Evolutionary conservation across 2,113 vertebrate species (phyloP).

Genomic region (Gorsachius goisagi): DNA sequence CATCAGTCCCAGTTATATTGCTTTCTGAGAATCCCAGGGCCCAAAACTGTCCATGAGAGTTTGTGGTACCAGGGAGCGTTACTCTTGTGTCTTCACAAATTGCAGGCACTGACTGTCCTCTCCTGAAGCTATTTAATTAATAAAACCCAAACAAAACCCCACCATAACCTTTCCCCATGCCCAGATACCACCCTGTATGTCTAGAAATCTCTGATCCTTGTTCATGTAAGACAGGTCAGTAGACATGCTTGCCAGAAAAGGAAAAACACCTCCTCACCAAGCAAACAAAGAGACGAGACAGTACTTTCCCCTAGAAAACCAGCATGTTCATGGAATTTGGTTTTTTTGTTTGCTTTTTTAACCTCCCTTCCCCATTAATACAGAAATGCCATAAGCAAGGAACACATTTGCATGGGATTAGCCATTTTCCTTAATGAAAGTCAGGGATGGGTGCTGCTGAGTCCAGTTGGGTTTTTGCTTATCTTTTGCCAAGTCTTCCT

Average conservation of each 20-base stretch:
- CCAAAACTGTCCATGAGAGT: neutral
- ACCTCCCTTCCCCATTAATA: neutral
- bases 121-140: neutral
- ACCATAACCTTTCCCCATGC: neutral
- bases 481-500: neutral
- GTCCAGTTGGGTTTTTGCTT: neutral
- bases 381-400: neutral
- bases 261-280: neutral
- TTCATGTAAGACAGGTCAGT: neutral
- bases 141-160: neutral
- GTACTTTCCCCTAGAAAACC: neutral
- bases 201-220: neutral
- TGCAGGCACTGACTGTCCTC: neutral
- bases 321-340: neutral
- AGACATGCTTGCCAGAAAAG: neutral
- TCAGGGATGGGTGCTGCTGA: neutral
- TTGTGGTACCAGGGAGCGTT: neutral
- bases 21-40: neutral
- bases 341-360: neutral
- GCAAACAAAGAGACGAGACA: neutral
- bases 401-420: neutral
- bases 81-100: neutral
- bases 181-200: neutral
- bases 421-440: neutral
- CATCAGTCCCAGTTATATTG: accelerated